A percentile compares a stretch with the other conserved stretches of the same genome.
phyloP scores from a whole-genome alignment of 2,888 invertebrate genomes.

The Plebejus melissa region DNA sequence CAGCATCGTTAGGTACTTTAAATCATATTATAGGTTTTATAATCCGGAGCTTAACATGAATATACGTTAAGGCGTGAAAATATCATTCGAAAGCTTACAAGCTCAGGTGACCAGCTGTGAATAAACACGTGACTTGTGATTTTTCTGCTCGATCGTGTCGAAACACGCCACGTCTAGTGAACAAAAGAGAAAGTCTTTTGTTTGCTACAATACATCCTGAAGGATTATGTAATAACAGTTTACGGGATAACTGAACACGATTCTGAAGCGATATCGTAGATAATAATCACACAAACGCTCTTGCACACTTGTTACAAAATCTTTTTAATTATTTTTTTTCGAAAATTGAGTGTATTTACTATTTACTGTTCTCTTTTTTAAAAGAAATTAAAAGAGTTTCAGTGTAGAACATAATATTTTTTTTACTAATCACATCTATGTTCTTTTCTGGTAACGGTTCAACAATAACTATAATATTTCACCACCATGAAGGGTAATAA shows the following conservation, averaged over 20 bases:
- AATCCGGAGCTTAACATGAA: too few species aligned
- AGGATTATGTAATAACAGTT: not conserved
- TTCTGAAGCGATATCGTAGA: not conserved
- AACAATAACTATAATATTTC: not conserved
- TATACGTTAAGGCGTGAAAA: conserved; percentile 16
- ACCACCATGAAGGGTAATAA: conserved; percentile 6
- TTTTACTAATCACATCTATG: not conserved
- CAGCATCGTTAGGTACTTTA: too few species aligned
- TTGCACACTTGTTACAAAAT: not conserved
- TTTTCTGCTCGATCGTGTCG: conserved; percentile 27
- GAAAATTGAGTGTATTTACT: too few species aligned
- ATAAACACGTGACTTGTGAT: conserved; percentile 21
- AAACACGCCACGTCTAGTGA: conserved; percentile 5
- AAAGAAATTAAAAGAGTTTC: not conserved
- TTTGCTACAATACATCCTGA: not conserved
- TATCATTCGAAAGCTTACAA: conserved; percentile 27
- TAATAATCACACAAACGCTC: not conserved
- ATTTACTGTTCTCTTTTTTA: not conserved
- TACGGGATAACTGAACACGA: not conserved
- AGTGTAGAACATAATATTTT: not conserved
- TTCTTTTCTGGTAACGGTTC: not conserved
- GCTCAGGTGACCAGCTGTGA: conserved; percentile 25
- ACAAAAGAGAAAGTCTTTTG: not conserved
- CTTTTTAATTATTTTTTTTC: not conserved
- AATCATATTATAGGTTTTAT: too few species aligned